Evolutionary conservation across 23 tunicate species (phyloP).

Genomic region (Corella eumyota): DNA sequence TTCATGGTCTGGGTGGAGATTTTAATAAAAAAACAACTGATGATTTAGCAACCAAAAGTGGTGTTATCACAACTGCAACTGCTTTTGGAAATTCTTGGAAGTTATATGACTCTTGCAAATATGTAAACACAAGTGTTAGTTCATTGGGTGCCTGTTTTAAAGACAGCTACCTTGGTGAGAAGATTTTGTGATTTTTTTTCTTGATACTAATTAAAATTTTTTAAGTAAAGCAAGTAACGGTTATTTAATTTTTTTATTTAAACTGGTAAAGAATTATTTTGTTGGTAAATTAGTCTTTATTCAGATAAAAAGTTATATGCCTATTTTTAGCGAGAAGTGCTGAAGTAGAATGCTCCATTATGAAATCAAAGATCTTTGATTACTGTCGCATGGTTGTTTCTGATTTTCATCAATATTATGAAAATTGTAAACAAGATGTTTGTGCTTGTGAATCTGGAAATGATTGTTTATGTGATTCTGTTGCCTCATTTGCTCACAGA

Average conservation of each 20-base stretch:
- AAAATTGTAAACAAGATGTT: slow-evolving; percentile 23
- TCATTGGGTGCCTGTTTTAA: neutral
- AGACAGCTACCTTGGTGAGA: neutral
- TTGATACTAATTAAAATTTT: no score
- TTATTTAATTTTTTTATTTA: no score
- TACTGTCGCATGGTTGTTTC: slow-evolving; percentile 8
- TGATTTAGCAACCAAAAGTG: slow-evolving; percentile 14
- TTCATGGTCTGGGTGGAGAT: slow-evolving; percentile 27
- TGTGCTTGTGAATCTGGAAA: slow-evolving; percentile 17
- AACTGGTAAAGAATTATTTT: no score
- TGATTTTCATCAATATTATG: slow-evolving; percentile 10
- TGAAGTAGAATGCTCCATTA: no score
- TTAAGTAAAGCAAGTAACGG: no score
- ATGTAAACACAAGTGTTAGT: slow-evolving; percentile 1
- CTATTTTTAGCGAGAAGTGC: no score
- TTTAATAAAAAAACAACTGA: slow-evolving; percentile 23
- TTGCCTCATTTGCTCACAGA: slow-evolving; percentile 17
- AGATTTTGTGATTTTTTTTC: no score
- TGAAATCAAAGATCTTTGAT: no score
- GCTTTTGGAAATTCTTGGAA: slow-evolving; percentile 30
- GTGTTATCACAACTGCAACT: slow-evolving; percentile 1
- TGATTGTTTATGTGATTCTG: slow-evolving; percentile 20
- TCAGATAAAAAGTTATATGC: no score
- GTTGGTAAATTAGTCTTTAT: no score
- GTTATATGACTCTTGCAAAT: neutral